Percentiles rank a stretch among this genome's conserved stretches.
phyloP scores from a whole-genome alignment of 2,888 invertebrate genomes.

The Keiferia lycopersicella region DNA sequence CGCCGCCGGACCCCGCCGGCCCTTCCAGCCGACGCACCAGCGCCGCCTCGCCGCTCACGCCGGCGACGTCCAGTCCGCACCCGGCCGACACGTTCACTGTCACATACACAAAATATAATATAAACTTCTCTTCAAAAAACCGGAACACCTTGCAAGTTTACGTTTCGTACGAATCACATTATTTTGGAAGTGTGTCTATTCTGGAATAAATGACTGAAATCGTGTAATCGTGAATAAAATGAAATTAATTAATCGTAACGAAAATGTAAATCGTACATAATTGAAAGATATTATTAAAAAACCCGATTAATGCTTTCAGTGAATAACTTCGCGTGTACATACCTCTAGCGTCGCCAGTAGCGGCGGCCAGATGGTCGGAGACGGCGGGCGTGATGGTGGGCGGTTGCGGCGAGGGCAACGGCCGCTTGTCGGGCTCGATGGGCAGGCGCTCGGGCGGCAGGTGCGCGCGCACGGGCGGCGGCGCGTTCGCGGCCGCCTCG shows the following conservation, averaged over 20 bases:
- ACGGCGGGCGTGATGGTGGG: constrained; percentile 33
- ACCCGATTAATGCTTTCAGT: no score
- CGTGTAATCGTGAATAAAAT: no score
- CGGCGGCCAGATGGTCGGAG: constrained; percentile 31
- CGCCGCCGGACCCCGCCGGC: constrained; percentile 45
- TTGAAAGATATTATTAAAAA: no score
- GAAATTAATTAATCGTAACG: no score
- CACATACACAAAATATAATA: not conserved
- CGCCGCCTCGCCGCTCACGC: constrained; percentile 38
- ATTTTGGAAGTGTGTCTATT: no score
- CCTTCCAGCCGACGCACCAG: constrained; percentile 32
- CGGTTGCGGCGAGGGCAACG: constrained; percentile 31
- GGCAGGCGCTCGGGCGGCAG: constrained; percentile 31
- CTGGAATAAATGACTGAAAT: no score
- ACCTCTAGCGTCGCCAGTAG: constrained; percentile 35
- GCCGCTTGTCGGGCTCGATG: constrained; percentile 36
- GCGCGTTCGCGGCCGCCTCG: constrained; percentile 53
- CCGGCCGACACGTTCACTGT: constrained; percentile 19
- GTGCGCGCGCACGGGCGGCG: constrained; percentile 29
- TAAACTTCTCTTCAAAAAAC: no score
- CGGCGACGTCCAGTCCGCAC: constrained; percentile 19
- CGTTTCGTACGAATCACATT: no score
- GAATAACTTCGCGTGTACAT: not conserved
- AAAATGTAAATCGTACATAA: no score
- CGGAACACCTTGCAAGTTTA: no score